Conservation (phyloP, 2,888 invertebrate genomes). For the Eulithis testata region DNA sequence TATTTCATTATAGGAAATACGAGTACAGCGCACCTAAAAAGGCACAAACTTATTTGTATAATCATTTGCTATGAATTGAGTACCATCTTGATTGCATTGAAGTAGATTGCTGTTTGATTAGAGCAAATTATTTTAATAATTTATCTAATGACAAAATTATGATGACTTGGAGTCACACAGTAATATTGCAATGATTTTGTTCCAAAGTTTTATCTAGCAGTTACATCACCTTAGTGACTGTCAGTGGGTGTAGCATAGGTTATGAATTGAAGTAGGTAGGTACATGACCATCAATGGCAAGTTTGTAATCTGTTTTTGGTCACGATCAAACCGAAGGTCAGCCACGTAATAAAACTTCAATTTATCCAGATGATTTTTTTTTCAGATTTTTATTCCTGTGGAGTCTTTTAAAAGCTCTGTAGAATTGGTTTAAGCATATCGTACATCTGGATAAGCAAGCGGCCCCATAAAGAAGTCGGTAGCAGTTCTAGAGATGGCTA, state of each 20-base stretch:
- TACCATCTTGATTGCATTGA: slow-evolving; percentile 36
- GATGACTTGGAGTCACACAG: slow-evolving; percentile 3
- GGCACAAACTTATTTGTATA: slow-evolving; percentile 36
- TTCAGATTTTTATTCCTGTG: slow-evolving; percentile 6
- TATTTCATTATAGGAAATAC: slow-evolving; percentile 51
- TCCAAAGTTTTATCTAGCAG: slow-evolving; percentile 16
- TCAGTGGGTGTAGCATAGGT: slow-evolving; percentile 21
- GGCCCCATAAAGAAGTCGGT: slow-evolving; percentile 71
- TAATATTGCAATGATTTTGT: slow-evolving; percentile 30
- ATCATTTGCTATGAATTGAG: slow-evolving; percentile 28
- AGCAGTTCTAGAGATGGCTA: slow-evolving; percentile 66
- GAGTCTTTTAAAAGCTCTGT: slow-evolving; percentile 46
- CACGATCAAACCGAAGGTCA: slow-evolving; percentile 63
- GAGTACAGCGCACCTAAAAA: slow-evolving; percentile 42
- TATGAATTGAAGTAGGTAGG: slow-evolving; percentile 19
- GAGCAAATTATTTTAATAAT: slow-evolving; percentile 16
- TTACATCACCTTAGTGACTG: slow-evolving; percentile 22
- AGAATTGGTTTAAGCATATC: slow-evolving; percentile 71
- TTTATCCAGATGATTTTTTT: slow-evolving; percentile 35
- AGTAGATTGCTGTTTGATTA: slow-evolving; percentile 22
- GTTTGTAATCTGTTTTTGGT: slow-evolving; percentile 56
- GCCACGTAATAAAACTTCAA: slow-evolving; percentile 57
- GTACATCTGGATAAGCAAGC: slow-evolving; percentile 66
- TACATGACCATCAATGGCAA: slow-evolving; percentile 33
- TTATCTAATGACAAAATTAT: slow-evolving; percentile 12